Evolutionary conservation across 1,140 invertebrate genomes (phyloP).

Genomic region (Aphidius gifuensis): DNA sequence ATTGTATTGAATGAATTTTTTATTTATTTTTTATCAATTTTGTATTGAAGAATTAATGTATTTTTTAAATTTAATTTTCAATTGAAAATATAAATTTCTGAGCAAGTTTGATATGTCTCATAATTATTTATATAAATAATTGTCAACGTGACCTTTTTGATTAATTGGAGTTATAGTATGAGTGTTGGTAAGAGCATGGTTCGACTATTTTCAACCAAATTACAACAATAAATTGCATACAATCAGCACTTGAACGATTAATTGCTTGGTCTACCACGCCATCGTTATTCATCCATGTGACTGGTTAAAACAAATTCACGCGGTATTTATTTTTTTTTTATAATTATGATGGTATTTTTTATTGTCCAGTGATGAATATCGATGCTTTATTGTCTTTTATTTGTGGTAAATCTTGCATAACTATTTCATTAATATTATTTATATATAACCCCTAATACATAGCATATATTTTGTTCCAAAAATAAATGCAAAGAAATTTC

Average conservation of each 20-base stretch:
- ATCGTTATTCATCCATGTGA: constrained; percentile 23
- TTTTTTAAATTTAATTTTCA: too few relatives aligned
- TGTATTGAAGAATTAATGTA: too few relatives aligned
- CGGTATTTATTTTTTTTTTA: too few relatives aligned
- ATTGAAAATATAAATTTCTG: too few relatives aligned
- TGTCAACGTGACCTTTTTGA: constrained; percentile 7
- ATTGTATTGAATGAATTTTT: not conserved
- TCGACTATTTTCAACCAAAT: constrained; percentile 25
- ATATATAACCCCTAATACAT: too few relatives aligned
- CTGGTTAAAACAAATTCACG: constrained; percentile 8
- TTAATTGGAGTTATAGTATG: not conserved
- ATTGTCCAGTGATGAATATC: not conserved
- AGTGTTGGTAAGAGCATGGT: not conserved
- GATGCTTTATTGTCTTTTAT: too few relatives aligned
- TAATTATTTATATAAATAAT: constrained; percentile 19
- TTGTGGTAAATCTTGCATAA: too few relatives aligned
- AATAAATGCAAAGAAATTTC: too few relatives aligned
- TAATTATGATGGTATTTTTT: not conserved
- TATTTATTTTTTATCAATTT: too few relatives aligned
- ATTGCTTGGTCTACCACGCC: constrained; percentile 13
- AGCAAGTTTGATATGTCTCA: too few relatives aligned
- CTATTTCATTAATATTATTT: too few relatives aligned
- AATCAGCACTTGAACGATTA: constrained; percentile 25
- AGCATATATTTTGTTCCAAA: too few relatives aligned
- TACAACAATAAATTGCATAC: constrained; percentile 27